Conservation (phyloP, 2,797 vertebrate species). For the Nothura maculosa region DNA sequence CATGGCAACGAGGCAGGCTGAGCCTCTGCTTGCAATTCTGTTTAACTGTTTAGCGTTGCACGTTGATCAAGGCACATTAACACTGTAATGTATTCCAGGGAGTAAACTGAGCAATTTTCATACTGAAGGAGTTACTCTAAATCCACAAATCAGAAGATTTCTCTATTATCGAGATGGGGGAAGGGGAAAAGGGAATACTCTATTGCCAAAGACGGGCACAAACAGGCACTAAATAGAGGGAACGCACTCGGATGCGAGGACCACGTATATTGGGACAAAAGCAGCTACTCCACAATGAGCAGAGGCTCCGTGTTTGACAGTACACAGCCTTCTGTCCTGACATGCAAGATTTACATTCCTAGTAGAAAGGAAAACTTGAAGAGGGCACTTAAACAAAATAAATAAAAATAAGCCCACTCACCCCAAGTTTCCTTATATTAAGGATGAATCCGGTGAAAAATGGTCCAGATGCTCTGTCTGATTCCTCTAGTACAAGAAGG, state of each 20-base stretch:
- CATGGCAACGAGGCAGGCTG: slow-evolving; percentile 61
- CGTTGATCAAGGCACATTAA: slow-evolving; percentile 15
- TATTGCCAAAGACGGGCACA: not conserved
- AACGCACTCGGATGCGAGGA: not conserved
- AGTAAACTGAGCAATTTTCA: not conserved
- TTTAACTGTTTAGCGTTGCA: slow-evolving; percentile 54
- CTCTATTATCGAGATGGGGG: not conserved
- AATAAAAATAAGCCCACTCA: too few relatives aligned
- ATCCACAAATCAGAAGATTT: not conserved
- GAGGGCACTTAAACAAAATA: not conserved
- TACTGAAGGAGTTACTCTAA: not conserved
- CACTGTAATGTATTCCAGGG: not conserved
- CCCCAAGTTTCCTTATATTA: not conserved
- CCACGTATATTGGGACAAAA: not conserved
- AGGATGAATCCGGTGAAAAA: not conserved
- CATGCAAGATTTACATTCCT: not conserved
- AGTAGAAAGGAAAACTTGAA: not conserved
- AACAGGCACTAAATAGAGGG: not conserved
- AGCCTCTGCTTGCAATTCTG: slow-evolving; percentile 39
- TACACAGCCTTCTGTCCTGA: not conserved
- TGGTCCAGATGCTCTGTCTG: not conserved
- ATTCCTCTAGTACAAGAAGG: not conserved
- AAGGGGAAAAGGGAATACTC: not conserved
- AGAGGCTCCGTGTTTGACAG: not conserved
- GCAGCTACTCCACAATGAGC: not conserved